Evolutionary conservation across 2,113 vertebrate species (phyloP), one percentile per base, ranked within the genome.

Genomic region (Engraulis encrasicolus): DNA sequence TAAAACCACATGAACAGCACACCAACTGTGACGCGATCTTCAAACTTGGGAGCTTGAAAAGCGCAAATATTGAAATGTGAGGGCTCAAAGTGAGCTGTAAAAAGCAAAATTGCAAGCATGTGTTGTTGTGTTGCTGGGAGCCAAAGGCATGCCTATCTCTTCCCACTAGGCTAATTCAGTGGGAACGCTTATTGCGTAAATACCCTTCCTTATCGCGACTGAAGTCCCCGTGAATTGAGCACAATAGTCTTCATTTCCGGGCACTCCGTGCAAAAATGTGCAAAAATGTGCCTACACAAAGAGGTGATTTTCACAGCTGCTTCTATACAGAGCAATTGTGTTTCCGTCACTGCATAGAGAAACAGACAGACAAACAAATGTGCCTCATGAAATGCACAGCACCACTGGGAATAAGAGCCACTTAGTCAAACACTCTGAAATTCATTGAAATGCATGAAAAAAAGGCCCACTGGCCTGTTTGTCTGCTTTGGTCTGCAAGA

Each of bases 31-130:
- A 92, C 89, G 91, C 92, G 90, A 91, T 91, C 88, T 90, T 91
- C 31, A 86, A 83, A 91, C 90, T 92, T 87, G 89, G 86, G 78
- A 78, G 84, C 85, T 89, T 85, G 79, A 89, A 92, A 92, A 74
- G 71, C 87, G 84, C 87, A 89, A 91, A 90, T 89, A 91, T 90
- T 88, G 83, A 92, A 92, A 88, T 86, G 80, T 81, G 82, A n/a
- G n/a, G 58, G 82, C 86, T 91, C 81, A 83, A 87, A 89, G 84
- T 85, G 87, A 89, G 89, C 88, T 88, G 90, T 91, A 90, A 93
- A 92, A 92, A 86, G n/a, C 86, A 7, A 90, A 92, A 92, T 89
- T 91, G 89, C 86, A 90, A 92, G 82, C 91, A 89, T n/a, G n/a
- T n/a, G n/a, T n/a, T n/a, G n/a, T n/a, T 86, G 89, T 92, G 91